phyloP scores from a whole-genome alignment of 2,113 vertebrate genomes.

The Oreochromis tanganicae region DNA sequence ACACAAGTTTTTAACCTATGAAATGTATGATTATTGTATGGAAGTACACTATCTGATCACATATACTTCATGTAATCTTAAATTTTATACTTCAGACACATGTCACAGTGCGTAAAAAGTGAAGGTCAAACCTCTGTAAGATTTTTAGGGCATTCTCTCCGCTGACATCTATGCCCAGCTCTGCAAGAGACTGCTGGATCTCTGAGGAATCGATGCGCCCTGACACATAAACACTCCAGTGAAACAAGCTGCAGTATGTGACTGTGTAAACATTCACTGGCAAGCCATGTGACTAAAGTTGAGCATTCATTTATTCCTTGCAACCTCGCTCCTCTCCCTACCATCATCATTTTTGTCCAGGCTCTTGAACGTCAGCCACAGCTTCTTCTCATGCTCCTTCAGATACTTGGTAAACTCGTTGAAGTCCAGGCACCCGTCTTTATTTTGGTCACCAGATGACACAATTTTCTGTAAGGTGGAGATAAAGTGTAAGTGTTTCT shows the following conservation, averaged over 20 bases:
- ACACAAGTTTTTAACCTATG: background rate
- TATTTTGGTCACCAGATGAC: slow-evolving; percentile 82
- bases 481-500: background rate
- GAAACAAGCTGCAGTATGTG: background rate
- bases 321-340: slow-evolving; percentile 33
- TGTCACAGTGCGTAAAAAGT: background rate
- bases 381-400: slow-evolving; percentile 94
- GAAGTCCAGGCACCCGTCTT: slow-evolving; percentile 87
- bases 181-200: slow-evolving; percentile 84
- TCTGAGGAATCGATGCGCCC: slow-evolving; percentile 88
- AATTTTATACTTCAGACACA: background rate
- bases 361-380: slow-evolving; percentile 90
- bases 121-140: slow-evolving; percentile 77
- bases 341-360: slow-evolving; percentile 94
- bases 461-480: slow-evolving; percentile 84
- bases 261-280: background rate
- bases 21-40: background rate
- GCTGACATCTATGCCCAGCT: slow-evolving; percentile 81
- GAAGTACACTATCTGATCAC: background rate
- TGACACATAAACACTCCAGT: slow-evolving; percentile 34
- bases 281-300: background rate
- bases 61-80: background rate
- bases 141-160: slow-evolving; percentile 81
- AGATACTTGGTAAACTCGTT: slow-evolving; percentile 91
- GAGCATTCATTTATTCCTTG: background rate